These are phyloP conservation scores for Catocala sponsa DNA, from an alignment of 2,888 invertebrate species.

Conservation along the genomic window DNA sequence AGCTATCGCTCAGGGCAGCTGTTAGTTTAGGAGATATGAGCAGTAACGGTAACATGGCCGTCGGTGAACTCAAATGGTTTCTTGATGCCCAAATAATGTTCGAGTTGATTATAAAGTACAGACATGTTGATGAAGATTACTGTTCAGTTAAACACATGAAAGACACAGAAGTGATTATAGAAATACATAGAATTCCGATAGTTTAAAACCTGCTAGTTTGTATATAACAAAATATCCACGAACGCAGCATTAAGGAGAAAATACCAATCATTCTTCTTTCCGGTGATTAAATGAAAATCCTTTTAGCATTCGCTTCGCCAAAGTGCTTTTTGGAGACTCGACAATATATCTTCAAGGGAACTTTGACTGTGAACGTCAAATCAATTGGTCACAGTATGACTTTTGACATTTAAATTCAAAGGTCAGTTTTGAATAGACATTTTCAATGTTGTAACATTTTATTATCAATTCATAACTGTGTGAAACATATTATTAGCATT, in stretches of 20 bases:
- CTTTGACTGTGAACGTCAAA: slow-evolving; percentile 19
- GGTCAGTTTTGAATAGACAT: slow-evolving; percentile 6
- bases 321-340: not conserved
- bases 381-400: slow-evolving; percentile 21
- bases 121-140: slow-evolving; percentile 9
- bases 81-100: slow-evolving; percentile 28
- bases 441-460: slow-evolving; percentile 7
- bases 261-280: no score
- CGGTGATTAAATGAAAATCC: not conserved
- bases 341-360: slow-evolving; percentile 10
- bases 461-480: slow-evolving; percentile 1
- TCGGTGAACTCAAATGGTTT: slow-evolving; percentile 24
- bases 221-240: no score
- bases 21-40: slow-evolving; percentile 43
- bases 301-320: not conserved
- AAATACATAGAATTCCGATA: no score
- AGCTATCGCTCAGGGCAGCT: slow-evolving; percentile 49
- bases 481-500: not conserved
- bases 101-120: slow-evolving; percentile 4
- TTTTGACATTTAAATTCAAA: slow-evolving; percentile 11
- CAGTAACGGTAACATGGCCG: slow-evolving; percentile 31
- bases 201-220: no score
- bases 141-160: not conserved
- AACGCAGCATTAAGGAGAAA: no score
- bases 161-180: no score